Base-by-base conservation (phyloP, 2,113 vertebrate genomes). In the Salvator merianae region DNA sequence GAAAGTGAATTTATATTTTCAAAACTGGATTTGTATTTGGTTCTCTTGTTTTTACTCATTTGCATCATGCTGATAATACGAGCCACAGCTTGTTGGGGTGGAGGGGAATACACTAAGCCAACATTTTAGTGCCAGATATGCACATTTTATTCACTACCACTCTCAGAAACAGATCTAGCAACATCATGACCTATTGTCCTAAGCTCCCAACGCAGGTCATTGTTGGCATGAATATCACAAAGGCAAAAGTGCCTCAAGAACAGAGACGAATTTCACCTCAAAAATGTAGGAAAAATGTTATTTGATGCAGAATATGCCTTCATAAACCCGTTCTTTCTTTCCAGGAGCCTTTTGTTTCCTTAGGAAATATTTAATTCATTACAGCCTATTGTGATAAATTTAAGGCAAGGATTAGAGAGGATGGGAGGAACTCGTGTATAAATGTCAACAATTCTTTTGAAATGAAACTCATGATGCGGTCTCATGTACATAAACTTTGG, bases 81-180 rank as follows among this genome's bases (percentile, higher is more conserved):
- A 65, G 88, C 86, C 77, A 81, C 43, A 72, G 59, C 53, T 79
- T 73, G 43, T 81, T 75, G 88, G 30, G 40, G 38, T n/a, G 5
- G 43, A 47, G 36, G 59, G 22, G n/a, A 9, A 75, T 83, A 89
- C 5, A n/a, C 68, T 81, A 32, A 86, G 80, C 38, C 85, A 83
- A 92, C 71, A 77, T 87, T 92, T 86, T 84, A 83, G 71, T 85
- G 86, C 70, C 47, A 87, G 62, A 40, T 90, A 87, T 65, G 34
- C 77, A 63, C 76, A 43, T 86, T 84, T 80, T 80, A 68, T 90
- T 93, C 88, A 79, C 85, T 77, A 82, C 74, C 82, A 63, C 32
- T 32, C 59, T 75, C 47, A 73, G 40, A 68, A 81, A 55, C 68
- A 26, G 24, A 43, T 82, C 66, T 86, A 85, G 81, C 89, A 91